Percentiles rank a stretch among this genome's conserved stretches.
Conservation (phyloP, 2,888 invertebrate genomes). For the Dexiosoma caninum region DNA sequence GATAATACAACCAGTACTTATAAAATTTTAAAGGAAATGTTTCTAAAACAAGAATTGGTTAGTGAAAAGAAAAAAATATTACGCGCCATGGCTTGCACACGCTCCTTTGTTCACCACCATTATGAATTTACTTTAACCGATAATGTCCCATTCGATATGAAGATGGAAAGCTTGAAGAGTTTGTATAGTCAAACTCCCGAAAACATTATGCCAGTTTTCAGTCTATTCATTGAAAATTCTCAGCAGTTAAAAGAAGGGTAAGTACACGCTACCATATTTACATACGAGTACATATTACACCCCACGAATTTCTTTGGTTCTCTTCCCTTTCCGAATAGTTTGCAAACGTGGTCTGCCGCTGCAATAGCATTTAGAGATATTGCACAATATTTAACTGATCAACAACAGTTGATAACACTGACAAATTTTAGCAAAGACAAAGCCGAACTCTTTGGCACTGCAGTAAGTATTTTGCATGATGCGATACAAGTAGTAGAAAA, state of each 20-base stretch:
- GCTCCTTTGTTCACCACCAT: slow-evolving; percentile 79
- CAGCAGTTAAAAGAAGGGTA: slow-evolving; percentile 67
- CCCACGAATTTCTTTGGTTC: too few relatives aligned
- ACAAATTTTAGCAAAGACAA: neutral
- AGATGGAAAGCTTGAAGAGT: slow-evolving; percentile 71
- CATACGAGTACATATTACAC: too few relatives aligned
- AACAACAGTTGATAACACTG: slow-evolving; percentile 1
- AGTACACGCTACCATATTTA: too few relatives aligned
- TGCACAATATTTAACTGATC: slow-evolving; percentile 68
- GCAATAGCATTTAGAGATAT: slow-evolving; percentile 68
- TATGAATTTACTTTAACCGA: slow-evolving; percentile 78
- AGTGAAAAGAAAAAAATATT: slow-evolving; percentile 84
- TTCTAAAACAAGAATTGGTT: slow-evolving; percentile 80
- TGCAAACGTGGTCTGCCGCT: slow-evolving; percentile 68
- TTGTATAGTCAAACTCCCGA: slow-evolving; percentile 79
- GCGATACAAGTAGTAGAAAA: neutral
- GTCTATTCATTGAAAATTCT: slow-evolving; percentile 64
- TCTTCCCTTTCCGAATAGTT: slow-evolving; percentile 58
- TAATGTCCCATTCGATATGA: slow-evolving; percentile 63
- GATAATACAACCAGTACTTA: slow-evolving; percentile 80
- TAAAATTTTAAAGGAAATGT: slow-evolving; percentile 81
- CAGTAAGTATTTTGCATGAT: neutral
- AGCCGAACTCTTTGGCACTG: neutral
- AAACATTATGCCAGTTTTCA: slow-evolving; percentile 67
- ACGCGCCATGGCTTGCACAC: slow-evolving; percentile 83